Conservation (phyloP, 1,140 invertebrate genomes). For the Pomacea maculata region DNA sequence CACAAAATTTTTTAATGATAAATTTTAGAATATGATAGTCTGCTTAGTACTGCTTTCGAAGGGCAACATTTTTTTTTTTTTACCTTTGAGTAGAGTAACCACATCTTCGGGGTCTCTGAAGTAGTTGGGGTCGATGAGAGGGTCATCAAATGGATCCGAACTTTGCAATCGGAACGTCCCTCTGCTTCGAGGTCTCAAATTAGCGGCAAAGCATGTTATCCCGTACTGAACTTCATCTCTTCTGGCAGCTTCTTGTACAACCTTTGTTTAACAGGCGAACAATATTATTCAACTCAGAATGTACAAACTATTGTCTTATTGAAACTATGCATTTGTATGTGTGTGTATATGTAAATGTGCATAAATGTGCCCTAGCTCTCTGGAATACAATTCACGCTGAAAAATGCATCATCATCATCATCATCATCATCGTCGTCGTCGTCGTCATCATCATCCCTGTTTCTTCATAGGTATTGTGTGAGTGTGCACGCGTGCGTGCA, state of each 20-base stretch:
- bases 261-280: neutral
- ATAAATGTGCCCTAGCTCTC: too few relatives aligned
- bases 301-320: neutral
- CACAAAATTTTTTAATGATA: neutral
- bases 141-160: slow-evolving; percentile 80
- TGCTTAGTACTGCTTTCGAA: neutral
- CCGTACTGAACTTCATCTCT: neutral
- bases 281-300: neutral
- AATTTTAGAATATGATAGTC: neutral
- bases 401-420: too few relatives aligned
- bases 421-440: too few relatives aligned
- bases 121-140: slow-evolving; percentile 80
- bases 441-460: too few relatives aligned
- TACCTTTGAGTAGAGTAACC: slow-evolving; percentile 44
- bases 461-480: neutral
- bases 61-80: neutral
- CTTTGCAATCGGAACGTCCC: slow-evolving; percentile 50
- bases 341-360: too few relatives aligned
- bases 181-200: slow-evolving; percentile 45
- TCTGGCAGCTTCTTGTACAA: neutral
- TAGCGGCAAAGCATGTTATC: neutral
- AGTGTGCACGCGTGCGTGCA: neutral
- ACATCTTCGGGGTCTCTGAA: slow-evolving; percentile 39
- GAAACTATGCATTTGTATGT: neutral
- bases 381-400: too few relatives aligned